Percentiles rank a stretch among this genome's conserved stretches.
phyloP scores from a whole-genome alignment of 2,888 invertebrate genomes.

The Phragmatobia fuliginosa region DNA sequence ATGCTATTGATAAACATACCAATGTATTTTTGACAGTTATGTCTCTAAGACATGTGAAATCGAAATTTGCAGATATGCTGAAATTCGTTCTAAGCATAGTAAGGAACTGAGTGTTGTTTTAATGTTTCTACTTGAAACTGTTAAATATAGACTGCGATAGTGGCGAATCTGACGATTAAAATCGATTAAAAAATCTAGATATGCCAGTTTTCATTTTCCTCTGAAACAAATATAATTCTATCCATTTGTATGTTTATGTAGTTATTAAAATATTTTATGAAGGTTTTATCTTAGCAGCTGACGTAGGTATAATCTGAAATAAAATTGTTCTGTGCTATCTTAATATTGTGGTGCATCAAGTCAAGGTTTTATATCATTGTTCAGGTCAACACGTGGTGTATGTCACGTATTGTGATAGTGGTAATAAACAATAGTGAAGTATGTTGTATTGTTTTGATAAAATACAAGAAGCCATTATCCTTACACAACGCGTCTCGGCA shows the following conservation, averaged over 20 bases:
- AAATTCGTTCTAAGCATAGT: too few relatives aligned
- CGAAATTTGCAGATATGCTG: too few relatives aligned
- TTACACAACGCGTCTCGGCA: conserved; percentile 7
- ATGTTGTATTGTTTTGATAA: conserved; percentile 36
- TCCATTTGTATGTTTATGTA: too few relatives aligned
- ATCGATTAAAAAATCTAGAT: too few relatives aligned
- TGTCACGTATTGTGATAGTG: conserved; percentile 54
- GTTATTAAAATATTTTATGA: background rate
- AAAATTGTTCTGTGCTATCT: background rate
- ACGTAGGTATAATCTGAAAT: background rate
- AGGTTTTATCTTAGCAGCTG: background rate
- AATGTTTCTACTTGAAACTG: background rate
- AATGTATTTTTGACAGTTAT: too few relatives aligned
- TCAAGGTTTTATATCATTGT: conserved; percentile 34
- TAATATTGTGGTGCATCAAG: conserved; percentile 18
- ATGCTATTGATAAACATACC: too few relatives aligned
- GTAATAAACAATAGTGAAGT: conserved; percentile 47
- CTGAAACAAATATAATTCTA: too few relatives aligned
- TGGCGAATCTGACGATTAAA: too few relatives aligned
- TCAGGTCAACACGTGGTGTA: conserved; percentile 31
- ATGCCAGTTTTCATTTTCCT: too few relatives aligned
- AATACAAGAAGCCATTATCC: conserved; percentile 36
- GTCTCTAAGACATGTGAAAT: too few relatives aligned
- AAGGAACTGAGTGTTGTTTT: too few relatives aligned
- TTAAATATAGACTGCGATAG: too few relatives aligned